phyloP scores from a whole-genome alignment of 1,140 invertebrate species.

The Drosophila ohnishii region DNA sequence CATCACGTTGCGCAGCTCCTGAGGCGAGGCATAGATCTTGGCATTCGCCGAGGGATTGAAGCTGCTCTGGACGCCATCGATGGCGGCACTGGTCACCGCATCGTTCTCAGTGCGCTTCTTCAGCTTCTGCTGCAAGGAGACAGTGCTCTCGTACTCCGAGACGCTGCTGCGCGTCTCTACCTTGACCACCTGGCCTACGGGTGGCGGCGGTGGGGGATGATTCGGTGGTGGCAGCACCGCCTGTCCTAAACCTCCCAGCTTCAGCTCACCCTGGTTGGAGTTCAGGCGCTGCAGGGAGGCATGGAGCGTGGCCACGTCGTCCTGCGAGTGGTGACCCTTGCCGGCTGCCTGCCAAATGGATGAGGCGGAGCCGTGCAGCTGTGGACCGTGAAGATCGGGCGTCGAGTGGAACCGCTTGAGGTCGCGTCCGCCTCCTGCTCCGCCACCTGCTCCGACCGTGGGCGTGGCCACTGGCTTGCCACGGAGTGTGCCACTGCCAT shows the following conservation, averaged over 20 bases:
- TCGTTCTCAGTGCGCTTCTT: slow-evolving; percentile 76
- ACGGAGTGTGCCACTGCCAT: slow-evolving; percentile 75
- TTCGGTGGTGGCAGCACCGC: slow-evolving; percentile 86
- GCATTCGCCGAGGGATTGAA: slow-evolving; percentile 93
- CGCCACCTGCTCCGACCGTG: slow-evolving; percentile 52
- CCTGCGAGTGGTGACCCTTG: slow-evolving; percentile 89
- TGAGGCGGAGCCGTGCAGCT: slow-evolving; percentile 71
- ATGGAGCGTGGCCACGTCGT: slow-evolving; percentile 87
- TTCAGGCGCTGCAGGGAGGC: slow-evolving; percentile 81
- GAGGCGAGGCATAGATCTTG: slow-evolving; percentile 94
- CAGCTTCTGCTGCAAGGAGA: slow-evolving; percentile 78
- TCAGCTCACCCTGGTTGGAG: slow-evolving; percentile 32
- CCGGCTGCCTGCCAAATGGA: slow-evolving; percentile 78
- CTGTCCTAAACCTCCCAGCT: slow-evolving; percentile 5
- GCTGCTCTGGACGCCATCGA: slow-evolving; percentile 88
- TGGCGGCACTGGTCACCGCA: slow-evolving; percentile 72
- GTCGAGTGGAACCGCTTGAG: slow-evolving; percentile 95
- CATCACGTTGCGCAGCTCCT: slow-evolving; percentile 91
- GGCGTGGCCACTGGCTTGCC: slow-evolving; percentile 83
- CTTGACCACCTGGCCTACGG: slow-evolving; percentile 89
- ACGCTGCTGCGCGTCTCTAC: slow-evolving; percentile 85
- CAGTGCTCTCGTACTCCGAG: slow-evolving; percentile 81
- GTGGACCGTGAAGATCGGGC: slow-evolving; percentile 87
- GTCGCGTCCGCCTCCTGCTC: slow-evolving; percentile 58
- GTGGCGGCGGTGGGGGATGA: slow-evolving; percentile 88